Conservation (phyloP, 2,797 vertebrate species). For the Chiloscyllium punctatum region DNA sequence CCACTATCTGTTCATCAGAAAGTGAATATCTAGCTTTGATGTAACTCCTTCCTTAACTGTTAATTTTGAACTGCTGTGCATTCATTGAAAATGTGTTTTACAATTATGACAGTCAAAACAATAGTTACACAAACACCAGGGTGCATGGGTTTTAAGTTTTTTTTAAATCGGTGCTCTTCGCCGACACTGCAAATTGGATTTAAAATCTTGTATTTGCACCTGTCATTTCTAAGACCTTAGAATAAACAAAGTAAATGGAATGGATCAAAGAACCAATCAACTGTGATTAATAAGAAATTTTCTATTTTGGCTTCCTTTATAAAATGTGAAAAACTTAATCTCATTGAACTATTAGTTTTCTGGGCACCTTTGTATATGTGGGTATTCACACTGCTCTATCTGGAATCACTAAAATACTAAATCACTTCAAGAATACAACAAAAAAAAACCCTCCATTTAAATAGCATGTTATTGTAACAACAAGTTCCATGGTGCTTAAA, state of each 20-base stretch:
- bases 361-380: background rate
- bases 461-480: too few relatives aligned
- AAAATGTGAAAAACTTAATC: background rate
- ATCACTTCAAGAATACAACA: background rate
- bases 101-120: too few relatives aligned
- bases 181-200: background rate
- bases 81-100: too few relatives aligned
- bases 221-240: background rate
- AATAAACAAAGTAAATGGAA: background rate
- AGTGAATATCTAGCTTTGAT: background rate
- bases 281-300: background rate
- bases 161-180: background rate
- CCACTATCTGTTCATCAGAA: background rate
- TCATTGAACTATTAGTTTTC: background rate
- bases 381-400: background rate
- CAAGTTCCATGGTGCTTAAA: too few relatives aligned
- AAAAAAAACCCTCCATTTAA: too few relatives aligned
- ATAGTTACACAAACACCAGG: too few relatives aligned
- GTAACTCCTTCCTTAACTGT: background rate
- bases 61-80: too few relatives aligned
- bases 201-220: background rate
- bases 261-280: background rate
- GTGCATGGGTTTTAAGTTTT: background rate
- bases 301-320: background rate
- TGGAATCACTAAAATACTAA: background rate